These are phyloP conservation scores for Zoanthus sociatus DNA, from an alignment of 92 coral and sea anemone species.

Conservation along the genomic window DNA sequence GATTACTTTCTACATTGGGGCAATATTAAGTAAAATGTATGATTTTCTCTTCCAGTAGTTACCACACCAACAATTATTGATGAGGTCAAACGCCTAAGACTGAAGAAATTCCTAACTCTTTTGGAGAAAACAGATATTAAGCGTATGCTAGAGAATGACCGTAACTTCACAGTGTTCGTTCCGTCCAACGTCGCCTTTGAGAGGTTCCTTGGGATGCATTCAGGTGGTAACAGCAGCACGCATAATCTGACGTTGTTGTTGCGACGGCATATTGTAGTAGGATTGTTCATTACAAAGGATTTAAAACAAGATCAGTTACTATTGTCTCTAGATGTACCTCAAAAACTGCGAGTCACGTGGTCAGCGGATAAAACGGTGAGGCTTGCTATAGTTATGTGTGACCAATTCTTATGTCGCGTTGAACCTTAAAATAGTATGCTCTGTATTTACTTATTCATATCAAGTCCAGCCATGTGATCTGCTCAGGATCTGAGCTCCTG, in stretches of 20 bases:
- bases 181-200: conserved; percentile 41
- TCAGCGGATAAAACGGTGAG: conserved; percentile 50
- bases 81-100: conserved; percentile 6
- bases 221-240: not conserved
- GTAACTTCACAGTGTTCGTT: conserved; percentile 47
- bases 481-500: too few relatives aligned
- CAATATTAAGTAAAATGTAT: not conserved
- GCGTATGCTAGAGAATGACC: conserved; percentile 25
- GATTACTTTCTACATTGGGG: not conserved
- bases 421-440: too few relatives aligned
- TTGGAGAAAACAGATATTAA: not conserved
- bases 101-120: conserved; percentile 25
- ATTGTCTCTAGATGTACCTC: conserved; percentile 33
- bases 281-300: not conserved
- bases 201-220: not conserved
- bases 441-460: too few relatives aligned
- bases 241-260: conserved; percentile 6
- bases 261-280: conserved; percentile 32
- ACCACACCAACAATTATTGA: conserved; percentile 17
- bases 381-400: too few relatives aligned
- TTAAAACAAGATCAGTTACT: conserved; percentile 41
- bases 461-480: too few relatives aligned
- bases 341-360: conserved; percentile 47
- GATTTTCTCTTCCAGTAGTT: not conserved
- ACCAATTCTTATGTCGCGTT: too few relatives aligned